phyloP scores from a whole-genome alignment of 2,888 invertebrate species.

The Hyppa rectilinea region DNA sequence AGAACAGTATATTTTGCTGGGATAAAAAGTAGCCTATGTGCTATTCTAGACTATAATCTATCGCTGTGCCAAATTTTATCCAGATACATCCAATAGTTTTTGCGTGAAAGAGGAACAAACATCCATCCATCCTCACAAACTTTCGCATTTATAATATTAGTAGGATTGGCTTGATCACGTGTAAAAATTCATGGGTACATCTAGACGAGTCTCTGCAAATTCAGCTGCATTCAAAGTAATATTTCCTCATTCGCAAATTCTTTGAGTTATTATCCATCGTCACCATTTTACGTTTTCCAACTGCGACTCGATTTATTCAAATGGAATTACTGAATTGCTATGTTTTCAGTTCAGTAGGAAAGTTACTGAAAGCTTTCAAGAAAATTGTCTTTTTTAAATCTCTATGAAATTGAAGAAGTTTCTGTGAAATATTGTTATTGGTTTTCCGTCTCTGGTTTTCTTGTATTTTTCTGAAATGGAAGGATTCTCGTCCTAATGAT shows the following conservation, averaged over 20 bases:
- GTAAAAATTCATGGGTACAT: neutral
- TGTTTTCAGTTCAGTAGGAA: slow-evolving; percentile 17
- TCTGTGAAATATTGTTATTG: slow-evolving; percentile 21
- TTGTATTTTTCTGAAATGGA: slow-evolving; percentile 12
- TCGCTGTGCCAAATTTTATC: no score
- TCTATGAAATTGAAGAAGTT: slow-evolving; percentile 27
- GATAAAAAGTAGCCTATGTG: no score
- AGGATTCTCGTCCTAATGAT: neutral
- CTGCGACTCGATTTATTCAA: slow-evolving; percentile 13
- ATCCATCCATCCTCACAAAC: no score
- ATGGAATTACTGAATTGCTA: slow-evolving; percentile 19
- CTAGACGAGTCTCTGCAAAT: neutral
- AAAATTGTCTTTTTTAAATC: slow-evolving; percentile 35
- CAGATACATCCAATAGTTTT: no score
- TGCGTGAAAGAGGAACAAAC: no score
- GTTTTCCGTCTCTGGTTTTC: neutral
- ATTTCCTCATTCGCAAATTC: neutral
- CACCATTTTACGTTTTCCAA: slow-evolving; percentile 13
- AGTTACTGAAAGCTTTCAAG: slow-evolving; percentile 35
- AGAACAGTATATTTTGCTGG: no score
- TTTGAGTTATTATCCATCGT: neutral
- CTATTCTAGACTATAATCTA: no score
- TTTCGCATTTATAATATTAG: no score
- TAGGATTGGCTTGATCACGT: no score
- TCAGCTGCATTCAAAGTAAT: neutral